These are phyloP conservation scores for Anisognathus igniventris DNA, from an alignment of 2,797 vertebrate species.

Conservation along the genomic window DNA sequence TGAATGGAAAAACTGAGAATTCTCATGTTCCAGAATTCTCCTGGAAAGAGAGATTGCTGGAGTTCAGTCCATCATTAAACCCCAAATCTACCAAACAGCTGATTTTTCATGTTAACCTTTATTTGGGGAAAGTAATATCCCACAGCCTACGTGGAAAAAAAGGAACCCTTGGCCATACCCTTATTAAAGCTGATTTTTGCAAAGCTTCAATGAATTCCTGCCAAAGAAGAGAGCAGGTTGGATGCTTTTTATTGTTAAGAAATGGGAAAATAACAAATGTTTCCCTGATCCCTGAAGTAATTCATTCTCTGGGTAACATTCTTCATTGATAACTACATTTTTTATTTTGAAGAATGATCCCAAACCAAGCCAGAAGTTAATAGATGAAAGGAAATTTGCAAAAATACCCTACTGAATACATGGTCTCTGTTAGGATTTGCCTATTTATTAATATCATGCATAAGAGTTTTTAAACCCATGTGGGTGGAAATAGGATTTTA, in stretches of 20 bases:
- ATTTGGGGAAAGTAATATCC: neutral
- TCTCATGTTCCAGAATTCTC: neutral
- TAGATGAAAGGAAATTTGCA: neutral
- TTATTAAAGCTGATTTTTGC: neutral
- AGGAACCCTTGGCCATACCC: neutral
- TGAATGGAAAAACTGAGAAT: neutral
- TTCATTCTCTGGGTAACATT: neutral
- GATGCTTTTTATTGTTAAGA: neutral
- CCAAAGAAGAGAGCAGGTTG: neutral
- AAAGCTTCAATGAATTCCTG: neutral
- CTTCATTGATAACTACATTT: neutral
- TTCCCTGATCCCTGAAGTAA: neutral
- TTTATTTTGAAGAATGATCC: neutral
- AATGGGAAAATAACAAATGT: neutral
- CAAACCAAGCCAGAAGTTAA: neutral
- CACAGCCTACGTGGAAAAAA: neutral
- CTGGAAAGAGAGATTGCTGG: neutral
- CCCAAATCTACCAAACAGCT: neutral
- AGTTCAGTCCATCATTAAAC: neutral
- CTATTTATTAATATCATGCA: neutral
- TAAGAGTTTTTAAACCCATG: neutral
- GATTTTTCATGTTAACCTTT: neutral
- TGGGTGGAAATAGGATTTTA: constrained; percentile 32
- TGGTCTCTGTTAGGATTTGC: neutral
- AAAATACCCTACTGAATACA: neutral